These are phyloP conservation scores for Cebus imitator DNA, from an alignment of 2,113 vertebrate species.

Conservation along the genomic window DNA sequence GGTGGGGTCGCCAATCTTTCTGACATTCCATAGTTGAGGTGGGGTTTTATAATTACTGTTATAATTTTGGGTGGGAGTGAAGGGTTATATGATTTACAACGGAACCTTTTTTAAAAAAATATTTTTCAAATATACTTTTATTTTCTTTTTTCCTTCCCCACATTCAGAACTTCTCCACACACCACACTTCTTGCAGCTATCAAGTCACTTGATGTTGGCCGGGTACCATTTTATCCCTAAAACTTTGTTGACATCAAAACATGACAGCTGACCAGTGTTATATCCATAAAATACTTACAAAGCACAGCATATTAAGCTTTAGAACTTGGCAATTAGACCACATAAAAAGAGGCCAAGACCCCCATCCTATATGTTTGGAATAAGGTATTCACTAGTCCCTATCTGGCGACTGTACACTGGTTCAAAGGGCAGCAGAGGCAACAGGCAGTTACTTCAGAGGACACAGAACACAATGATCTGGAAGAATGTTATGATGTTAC, in stretches of 20 bases:
- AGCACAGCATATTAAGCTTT: constrained; percentile 90
- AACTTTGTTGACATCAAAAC: constrained; percentile 88
- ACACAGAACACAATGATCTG: constrained; percentile 80
- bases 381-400: constrained; percentile 89
- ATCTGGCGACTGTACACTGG: constrained; percentile 85
- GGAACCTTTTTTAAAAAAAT: background rate
- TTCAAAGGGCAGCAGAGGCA: constrained; percentile 85
- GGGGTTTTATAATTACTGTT: background rate
- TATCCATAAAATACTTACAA: constrained; percentile 94
- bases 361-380: constrained; percentile 83
- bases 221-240: constrained; percentile 87
- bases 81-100: background rate
- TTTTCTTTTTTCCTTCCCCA: constrained; percentile 79
- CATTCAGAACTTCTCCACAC: constrained; percentile 86
- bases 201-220: constrained; percentile 83
- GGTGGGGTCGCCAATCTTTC: background rate
- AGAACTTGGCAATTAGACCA: constrained; percentile 88
- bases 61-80: background rate
- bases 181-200: constrained; percentile 84
- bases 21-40: background rate
- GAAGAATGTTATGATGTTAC: constrained; percentile 84
- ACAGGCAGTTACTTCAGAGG: constrained; percentile 84
- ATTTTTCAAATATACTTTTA: constrained; percentile 89
- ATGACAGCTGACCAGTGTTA: constrained; percentile 91
- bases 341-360: constrained; percentile 85